Percentiles rank a stretch among this genome's conserved stretches.
Conservation (phyloP, 2,797 vertebrate species). For the Acipenser oxyrinchus region DNA sequence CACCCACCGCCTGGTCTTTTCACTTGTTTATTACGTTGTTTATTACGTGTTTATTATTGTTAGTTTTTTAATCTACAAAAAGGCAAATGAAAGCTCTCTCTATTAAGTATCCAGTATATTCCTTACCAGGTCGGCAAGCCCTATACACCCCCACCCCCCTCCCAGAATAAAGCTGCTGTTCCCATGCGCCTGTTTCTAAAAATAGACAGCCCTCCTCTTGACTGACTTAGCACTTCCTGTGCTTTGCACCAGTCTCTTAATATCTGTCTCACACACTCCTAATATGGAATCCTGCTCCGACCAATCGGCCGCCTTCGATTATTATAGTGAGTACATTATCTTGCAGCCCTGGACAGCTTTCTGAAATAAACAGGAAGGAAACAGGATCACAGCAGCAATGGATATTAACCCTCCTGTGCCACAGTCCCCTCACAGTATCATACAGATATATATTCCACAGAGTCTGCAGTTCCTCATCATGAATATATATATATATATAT, state of each 20-base stretch:
- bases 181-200: slow-evolving; percentile 52
- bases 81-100: background rate
- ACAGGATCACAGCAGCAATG: background rate
- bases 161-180: slow-evolving; percentile 44
- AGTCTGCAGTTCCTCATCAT: background rate
- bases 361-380: slow-evolving; percentile 18
- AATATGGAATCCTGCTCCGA: slow-evolving; percentile 55
- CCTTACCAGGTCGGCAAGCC: slow-evolving; percentile 21
- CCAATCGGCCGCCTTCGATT: slow-evolving; percentile 24
- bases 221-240: slow-evolving; percentile 46
- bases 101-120: background rate
- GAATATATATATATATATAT: background rate
- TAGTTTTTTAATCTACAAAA: background rate
- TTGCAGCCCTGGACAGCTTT: slow-evolving; percentile 14
- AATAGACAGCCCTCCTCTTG: slow-evolving; percentile 48
- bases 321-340: slow-evolving; percentile 28
- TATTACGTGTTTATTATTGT: too few relatives aligned
- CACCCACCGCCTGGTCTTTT: too few relatives aligned
- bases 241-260: slow-evolving; percentile 33
- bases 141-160: slow-evolving; percentile 25
- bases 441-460: background rate
- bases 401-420: too few relatives aligned
- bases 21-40: too few relatives aligned
- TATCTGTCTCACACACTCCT: slow-evolving; percentile 52
- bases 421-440: background rate